Evolutionary conservation across 30 jellyfish, hydroid and myxozoan species (phyloP), one percentile per base, ranked within the genome.

Genomic region (Turritopsis dohrnii): DNA sequence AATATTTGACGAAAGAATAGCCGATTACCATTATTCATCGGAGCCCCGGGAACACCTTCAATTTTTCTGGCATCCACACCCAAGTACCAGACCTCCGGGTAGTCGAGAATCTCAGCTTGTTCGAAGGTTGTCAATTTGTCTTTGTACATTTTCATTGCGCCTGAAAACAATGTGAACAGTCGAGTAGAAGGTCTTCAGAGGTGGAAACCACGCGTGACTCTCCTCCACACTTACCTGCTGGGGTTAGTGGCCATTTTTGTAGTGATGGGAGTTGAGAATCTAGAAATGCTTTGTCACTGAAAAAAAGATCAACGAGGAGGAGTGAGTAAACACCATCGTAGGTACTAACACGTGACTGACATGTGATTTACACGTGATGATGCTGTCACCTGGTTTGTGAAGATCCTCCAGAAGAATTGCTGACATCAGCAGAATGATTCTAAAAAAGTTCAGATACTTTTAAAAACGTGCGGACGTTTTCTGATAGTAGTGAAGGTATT

Each of bases 41-140:
- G 94, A 0, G 96, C 97, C 30, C 97, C 97, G 7, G 96, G 94
- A 13, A 91, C 97, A 21, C 96, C 97, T 72, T 91, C 96, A 19
- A 86, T 87, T 65, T 91, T 91, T 88, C 83, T 91, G n/a, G 91
- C 88, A 65, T 86, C 86, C 83, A 84, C 54, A 16, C 97, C 97
- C 24, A 91, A 86, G 29, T 80, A 91, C 96, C 96, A 91, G 41
- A 91, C 82, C 54, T 86, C 96, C 3, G 97, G 96, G 80, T 80
- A 91, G 72, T 91, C 96, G 20, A 91, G 80, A 24, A 91, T 86
- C 79, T 91, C 97, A 21, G 96, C 94, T 71, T 91, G 97, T 75
- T 91, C 97, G 73, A 91, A 91, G 17, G 96, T 86, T 0, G 97
- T 91, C 82, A 91, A 87, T 71, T 84, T 81, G 76, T 91, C 94